Percentiles rank a stretch among this genome's conserved stretches.
phyloP scores from a whole-genome alignment of 2,797 vertebrate species.

The Botia almorhae region DNA sequence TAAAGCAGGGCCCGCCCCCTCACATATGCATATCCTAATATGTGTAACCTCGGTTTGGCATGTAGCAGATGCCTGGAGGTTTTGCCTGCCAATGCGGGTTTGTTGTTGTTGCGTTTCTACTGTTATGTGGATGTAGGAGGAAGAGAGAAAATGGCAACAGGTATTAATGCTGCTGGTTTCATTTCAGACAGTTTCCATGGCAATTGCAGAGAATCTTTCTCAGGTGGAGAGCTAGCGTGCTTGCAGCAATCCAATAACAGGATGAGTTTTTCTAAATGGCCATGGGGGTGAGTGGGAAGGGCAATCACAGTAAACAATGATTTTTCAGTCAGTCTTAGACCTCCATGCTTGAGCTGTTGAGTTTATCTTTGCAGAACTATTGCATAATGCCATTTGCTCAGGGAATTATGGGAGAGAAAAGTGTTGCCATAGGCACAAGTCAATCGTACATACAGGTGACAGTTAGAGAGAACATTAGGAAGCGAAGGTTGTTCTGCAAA shows the following conservation, averaged over 20 bases:
- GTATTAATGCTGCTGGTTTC: constrained; percentile 62
- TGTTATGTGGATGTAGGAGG: constrained; percentile 23
- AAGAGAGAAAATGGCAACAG: constrained; percentile 65
- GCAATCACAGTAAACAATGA: constrained; percentile 20
- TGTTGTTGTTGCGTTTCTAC: constrained; percentile 19
- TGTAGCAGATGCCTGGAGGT: constrained; percentile 16
- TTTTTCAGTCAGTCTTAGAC: constrained; percentile 6
- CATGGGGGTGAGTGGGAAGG: constrained; percentile 18
- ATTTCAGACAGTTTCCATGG: constrained; percentile 72
- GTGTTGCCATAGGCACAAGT: background rate
- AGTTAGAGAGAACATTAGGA: background rate
- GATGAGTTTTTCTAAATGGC: constrained; percentile 42
- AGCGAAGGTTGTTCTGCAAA: background rate
- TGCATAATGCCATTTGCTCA: constrained; percentile 6
- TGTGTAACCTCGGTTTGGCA: constrained; percentile 3
- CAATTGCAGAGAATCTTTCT: constrained; percentile 52
- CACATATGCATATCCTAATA: constrained; percentile 8
- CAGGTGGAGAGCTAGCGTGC: constrained; percentile 45
- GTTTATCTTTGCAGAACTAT: constrained; percentile 12
- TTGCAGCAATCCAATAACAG: constrained; percentile 26
- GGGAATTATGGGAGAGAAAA: background rate
- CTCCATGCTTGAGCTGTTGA: background rate
- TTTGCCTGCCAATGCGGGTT: constrained; percentile 14
- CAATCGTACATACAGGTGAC: constrained; percentile 10
- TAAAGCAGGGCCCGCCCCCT: constrained; percentile 37